Evolutionary conservation across 2,888 invertebrate genomes (phyloP), one percentile per base, ranked within the genome.

Genomic region (Hofmannophila pseudospretella): DNA sequence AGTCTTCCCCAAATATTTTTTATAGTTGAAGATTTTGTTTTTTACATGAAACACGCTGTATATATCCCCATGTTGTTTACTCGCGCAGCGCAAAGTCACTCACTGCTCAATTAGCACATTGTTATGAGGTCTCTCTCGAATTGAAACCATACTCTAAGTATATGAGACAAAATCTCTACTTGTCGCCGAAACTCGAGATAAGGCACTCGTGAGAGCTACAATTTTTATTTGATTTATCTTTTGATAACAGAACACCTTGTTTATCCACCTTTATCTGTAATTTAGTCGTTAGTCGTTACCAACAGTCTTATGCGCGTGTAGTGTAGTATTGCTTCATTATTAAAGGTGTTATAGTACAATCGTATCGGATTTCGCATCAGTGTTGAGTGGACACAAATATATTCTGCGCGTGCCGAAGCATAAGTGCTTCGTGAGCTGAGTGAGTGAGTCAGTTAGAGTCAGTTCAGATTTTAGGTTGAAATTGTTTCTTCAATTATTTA

Each of bases 41-140:
- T n/a, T n/a, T n/a, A n/a, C n/a, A n/a, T 23, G 8, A 23, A 8
- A 23, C 23, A 2, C 4, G 8, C 23, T 23, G 23, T 23, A n/a
- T 23, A 23, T 20, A 23, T 23, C 8, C 23, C 4, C 20, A 7
- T 4, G 23, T 16, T 5, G 16, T 16, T 16, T 23, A 23, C 23
- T 4, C 23, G 23, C 23, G n/a, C 2, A 23, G 23, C n/a, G n/a
- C 23, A 2, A n/a, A 23, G 8, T 8, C 8, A 20, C 20, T 20
- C 16, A 16, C 14, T 30, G 44, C 53, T 44, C 55, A 67, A 67
- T 68, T 67, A 66, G 49, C 59, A 60, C 61, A 44, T 55, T 45
- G 45, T 47, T 51, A 45, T 34, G 49, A 51, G 57, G 46, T 45
- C 49, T 46, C 45, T 32, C 34, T 42, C 42, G 49, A 47, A 44